Evolutionary conservation across 2,113 vertebrate species (phyloP).

Genomic region (Entomyzon cyanotis): DNA sequence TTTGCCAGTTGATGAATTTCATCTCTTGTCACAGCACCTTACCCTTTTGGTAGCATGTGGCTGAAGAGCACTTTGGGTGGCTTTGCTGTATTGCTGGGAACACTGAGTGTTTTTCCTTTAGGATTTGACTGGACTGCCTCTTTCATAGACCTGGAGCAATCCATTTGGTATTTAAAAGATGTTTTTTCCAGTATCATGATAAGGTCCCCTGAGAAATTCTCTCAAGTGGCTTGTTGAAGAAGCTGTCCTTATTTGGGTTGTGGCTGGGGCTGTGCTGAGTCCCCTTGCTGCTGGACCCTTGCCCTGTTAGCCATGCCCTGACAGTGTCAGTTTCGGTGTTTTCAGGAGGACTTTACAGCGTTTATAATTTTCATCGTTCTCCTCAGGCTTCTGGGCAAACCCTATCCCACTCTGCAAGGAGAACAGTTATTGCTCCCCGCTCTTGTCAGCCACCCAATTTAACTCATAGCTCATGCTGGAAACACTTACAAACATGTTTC

Average conservation of each 20-base stretch:
- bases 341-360: background rate
- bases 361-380: background rate
- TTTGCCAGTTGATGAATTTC: background rate
- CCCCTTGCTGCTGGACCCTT: background rate
- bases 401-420: background rate
- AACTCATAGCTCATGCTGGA: background rate
- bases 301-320: background rate
- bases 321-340: background rate
- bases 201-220: background rate
- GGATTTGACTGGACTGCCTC: background rate
- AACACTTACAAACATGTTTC: background rate
- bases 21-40: background rate
- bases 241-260: background rate
- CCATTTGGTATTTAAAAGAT: background rate
- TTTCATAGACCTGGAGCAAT: background rate
- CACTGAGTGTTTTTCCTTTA: background rate
- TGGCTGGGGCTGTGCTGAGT: background rate
- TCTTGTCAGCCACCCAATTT: background rate
- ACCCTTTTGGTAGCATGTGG: fast-evolving
- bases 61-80: background rate
- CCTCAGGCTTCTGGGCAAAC: background rate
- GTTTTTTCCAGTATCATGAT: background rate
- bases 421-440: background rate
- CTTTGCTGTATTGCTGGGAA: background rate
- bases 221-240: background rate